phyloP scores from a whole-genome alignment of 2,888 invertebrate species.

The Metacarcinus magister region DNA sequence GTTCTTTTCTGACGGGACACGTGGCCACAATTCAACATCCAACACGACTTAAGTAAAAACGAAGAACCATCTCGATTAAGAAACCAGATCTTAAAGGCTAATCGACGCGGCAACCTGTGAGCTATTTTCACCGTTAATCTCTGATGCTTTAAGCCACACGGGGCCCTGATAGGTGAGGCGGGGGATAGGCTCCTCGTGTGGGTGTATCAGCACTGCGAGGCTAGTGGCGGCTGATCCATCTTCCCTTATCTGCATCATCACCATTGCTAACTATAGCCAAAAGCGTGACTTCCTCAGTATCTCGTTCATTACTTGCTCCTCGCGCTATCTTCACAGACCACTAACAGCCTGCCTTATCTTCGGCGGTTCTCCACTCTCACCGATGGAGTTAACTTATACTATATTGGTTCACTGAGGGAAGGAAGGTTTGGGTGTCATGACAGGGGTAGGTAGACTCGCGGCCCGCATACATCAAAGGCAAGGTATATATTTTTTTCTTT shows the following conservation, averaged over 20 bases:
- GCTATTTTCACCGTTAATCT: constrained; percentile 20
- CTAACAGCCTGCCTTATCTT: constrained; percentile 20
- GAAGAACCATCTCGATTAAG: constrained; percentile 61
- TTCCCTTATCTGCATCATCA: constrained; percentile 67
- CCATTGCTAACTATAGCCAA: constrained; percentile 61
- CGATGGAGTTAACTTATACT: background rate
- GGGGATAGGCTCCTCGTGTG: constrained; percentile 55
- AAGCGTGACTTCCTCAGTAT: constrained; percentile 68
- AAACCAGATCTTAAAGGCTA: background rate
- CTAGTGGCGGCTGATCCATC: constrained; percentile 73
- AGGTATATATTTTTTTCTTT: no score
- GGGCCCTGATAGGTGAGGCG: background rate
- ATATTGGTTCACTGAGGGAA: background rate
- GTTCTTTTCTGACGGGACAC: background rate
- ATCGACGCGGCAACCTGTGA: background rate
- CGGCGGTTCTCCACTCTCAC: background rate
- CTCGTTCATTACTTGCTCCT: constrained; percentile 61
- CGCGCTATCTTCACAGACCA: constrained; percentile 52
- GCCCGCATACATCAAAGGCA: background rate
- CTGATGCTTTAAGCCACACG: background rate
- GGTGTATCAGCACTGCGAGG: constrained; percentile 52
- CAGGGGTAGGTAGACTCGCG: background rate
- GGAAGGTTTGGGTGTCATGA: background rate
- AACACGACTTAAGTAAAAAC: constrained; percentile 62
- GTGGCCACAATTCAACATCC: constrained; percentile 67